These are phyloP conservation scores for Acropternis orthonyx DNA, from an alignment of 2,797 vertebrate species.

Conservation along the genomic window DNA sequence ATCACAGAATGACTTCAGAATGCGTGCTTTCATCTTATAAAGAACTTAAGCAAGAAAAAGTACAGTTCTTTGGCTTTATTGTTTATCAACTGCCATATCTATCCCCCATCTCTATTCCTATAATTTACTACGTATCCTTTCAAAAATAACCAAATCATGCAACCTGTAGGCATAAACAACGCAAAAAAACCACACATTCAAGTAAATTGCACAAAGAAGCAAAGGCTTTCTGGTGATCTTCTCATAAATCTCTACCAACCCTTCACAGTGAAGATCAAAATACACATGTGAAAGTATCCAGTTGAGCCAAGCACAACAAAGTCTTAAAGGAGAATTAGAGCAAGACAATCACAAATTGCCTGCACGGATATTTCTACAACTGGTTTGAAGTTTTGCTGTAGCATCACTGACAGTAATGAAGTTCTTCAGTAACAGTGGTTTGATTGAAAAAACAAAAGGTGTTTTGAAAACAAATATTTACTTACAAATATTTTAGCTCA, in stretches of 20 bases:
- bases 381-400: not conserved
- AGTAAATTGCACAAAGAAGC: not conserved
- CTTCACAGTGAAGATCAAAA: not conserved
- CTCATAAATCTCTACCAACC: not conserved
- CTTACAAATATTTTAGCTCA: not conserved
- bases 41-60: not conserved
- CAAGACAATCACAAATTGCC: not conserved
- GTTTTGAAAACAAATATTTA: not conserved
- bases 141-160: not conserved
- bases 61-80: not conserved
- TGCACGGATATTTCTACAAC: not conserved
- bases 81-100: not conserved
- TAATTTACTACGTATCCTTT: not conserved
- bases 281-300: not conserved
- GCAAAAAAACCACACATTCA: not conserved
- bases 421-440: not conserved
- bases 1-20: not conserved
- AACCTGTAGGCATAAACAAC: not conserved
- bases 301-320: not conserved
- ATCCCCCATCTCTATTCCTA: not conserved
- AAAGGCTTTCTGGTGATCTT: not conserved
- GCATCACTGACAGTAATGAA: not conserved
- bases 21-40: not conserved
- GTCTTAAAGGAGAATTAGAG: not conserved
- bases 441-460: not conserved